Evolutionary conservation across 2,797 vertebrate species (phyloP).

Genomic region (Channa striata): DNA sequence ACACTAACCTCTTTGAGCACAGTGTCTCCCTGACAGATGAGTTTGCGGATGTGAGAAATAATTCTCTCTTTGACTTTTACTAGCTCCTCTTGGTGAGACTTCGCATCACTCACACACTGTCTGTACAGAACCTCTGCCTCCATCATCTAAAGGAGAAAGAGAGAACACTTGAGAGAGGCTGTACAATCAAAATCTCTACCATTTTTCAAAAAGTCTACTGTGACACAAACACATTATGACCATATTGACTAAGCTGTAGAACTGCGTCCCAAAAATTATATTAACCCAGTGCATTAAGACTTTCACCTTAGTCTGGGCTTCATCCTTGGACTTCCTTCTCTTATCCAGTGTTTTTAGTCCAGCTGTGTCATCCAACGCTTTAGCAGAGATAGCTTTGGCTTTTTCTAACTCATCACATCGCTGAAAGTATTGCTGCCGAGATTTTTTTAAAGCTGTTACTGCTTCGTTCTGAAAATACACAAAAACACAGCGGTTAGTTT

Average conservation of each 20-base stretch:
- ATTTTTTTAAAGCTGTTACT: conserved; percentile 85
- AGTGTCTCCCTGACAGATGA: conserved; percentile 92
- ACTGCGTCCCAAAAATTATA: not conserved
- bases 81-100: conserved; percentile 85
- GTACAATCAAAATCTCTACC: not conserved
- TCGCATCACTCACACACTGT: conserved; percentile 85
- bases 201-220: not conserved
- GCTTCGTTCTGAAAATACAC: conserved; percentile 85
- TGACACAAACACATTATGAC: not conserved
- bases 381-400: conserved; percentile 83
- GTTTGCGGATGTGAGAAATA: conserved; percentile 90
- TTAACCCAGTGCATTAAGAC: not conserved
- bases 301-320: conserved; percentile 88
- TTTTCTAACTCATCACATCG: conserved; percentile 91
- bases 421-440: conserved; percentile 89
- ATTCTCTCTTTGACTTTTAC: conserved; percentile 89
- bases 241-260: not conserved
- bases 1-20: conserved; percentile 89
- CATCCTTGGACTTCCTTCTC: conserved; percentile 90
- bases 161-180: conserved; percentile 2
- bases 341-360: conserved; percentile 91
- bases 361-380: conserved; percentile 83
- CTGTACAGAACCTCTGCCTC: conserved; percentile 87
- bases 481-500: conserved; percentile 2
- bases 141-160: conserved; percentile 71